phyloP scores from a whole-genome alignment of 2,888 invertebrate species.

The Phaonia tiefii region DNA sequence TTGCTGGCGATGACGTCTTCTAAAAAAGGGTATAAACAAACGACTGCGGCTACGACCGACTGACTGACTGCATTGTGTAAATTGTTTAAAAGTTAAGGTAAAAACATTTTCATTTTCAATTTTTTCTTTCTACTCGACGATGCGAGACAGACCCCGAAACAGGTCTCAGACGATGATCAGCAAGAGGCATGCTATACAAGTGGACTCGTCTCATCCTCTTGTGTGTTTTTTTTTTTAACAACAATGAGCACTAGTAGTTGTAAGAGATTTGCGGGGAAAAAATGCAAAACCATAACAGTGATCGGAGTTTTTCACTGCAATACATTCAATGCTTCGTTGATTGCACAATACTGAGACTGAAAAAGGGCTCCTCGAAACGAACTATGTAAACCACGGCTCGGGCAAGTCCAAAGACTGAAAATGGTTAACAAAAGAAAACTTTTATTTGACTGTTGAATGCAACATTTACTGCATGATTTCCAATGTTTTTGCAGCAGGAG shows the following conservation, averaged over 20 bases:
- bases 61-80: slow-evolving; percentile 12
- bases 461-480: slow-evolving; percentile 58
- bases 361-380: slow-evolving; percentile 47
- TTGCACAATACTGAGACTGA: slow-evolving; percentile 76
- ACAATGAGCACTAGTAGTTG: slow-evolving; percentile 36
- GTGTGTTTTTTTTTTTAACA: too few species aligned
- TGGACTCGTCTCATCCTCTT: slow-evolving; percentile 31
- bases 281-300: slow-evolving; percentile 54
- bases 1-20: slow-evolving; percentile 27
- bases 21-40: slow-evolving; percentile 27
- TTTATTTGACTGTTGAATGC: slow-evolving; percentile 47
- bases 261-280: too few species aligned
- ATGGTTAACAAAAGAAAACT: slow-evolving; percentile 38
- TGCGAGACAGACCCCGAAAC: slow-evolving; percentile 56
- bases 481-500: slow-evolving; percentile 5
- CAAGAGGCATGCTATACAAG: not conserved
- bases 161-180: slow-evolving; percentile 41
- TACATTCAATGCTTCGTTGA: slow-evolving; percentile 77
- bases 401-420: slow-evolving; percentile 27
- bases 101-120: slow-evolving; percentile 44
- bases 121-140: not conserved
- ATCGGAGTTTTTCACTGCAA: slow-evolving; percentile 48
- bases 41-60: not conserved
- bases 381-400: slow-evolving; percentile 21
- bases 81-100: slow-evolving; percentile 17